A percentile compares a stretch with the other conserved stretches of the same genome.
phyloP scores from a whole-genome alignment of 2,113 vertebrate genomes.

The Callopanchax toddi region DNA sequence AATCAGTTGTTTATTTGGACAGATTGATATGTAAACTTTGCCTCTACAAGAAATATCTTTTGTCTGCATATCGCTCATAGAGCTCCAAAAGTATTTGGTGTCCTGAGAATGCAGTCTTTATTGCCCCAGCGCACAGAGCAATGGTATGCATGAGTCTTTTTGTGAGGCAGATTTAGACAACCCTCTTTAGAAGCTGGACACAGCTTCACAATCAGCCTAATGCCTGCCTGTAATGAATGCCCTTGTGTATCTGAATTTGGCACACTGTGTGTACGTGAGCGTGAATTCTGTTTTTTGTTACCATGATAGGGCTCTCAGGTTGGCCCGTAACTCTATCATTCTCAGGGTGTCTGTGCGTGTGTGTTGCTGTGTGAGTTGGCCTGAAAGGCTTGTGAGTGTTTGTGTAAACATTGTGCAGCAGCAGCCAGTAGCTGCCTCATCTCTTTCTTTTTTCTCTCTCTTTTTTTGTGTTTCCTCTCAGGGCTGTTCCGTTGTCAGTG shows the following conservation, averaged over 20 bases:
- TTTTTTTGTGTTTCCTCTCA: conserved; percentile 35
- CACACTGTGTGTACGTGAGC: conserved; percentile 22
- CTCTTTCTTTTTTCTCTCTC: conserved; percentile 42
- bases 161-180: conserved; percentile 82
- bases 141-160: conserved; percentile 79
- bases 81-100: conserved; percentile 60
- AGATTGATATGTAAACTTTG: conserved; percentile 10
- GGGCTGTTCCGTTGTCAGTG: conserved; percentile 70
- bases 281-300: conserved; percentile 43
- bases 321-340: conserved; percentile 58
- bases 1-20: background rate
- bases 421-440: conserved; percentile 57
- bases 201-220: conserved; percentile 80
- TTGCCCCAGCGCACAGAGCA: conserved; percentile 71
- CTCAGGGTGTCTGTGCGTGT: conserved; percentile 35
- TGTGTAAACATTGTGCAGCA: conserved; percentile 65
- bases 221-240: conserved; percentile 78
- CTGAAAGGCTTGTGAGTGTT: conserved; percentile 58
- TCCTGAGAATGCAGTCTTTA: conserved; percentile 76
- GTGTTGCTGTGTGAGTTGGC: conserved; percentile 31
- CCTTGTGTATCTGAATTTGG: conserved; percentile 75
- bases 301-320: conserved; percentile 46
- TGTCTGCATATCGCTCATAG: conserved; percentile 26
- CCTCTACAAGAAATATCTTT: background rate
- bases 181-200: conserved; percentile 76